Conservation (phyloP, 2,888 invertebrate species). For the Dusona sp. region DNA sequence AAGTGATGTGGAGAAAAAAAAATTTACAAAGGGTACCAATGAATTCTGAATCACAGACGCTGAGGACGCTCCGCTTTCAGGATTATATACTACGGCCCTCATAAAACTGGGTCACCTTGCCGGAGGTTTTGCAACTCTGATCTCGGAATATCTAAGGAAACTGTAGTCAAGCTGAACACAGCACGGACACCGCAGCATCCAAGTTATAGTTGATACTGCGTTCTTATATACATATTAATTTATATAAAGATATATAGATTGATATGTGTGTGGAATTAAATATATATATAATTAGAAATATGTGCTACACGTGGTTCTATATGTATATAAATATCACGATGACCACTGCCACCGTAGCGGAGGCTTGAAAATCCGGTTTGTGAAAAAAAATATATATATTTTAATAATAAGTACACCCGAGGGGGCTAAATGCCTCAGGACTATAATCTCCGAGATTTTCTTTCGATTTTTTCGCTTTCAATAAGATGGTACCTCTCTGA, state of each 20-base stretch:
- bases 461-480: not conserved
- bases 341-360: slow-evolving; percentile 28
- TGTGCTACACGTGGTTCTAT: not conserved
- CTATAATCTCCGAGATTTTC: slow-evolving; percentile 44
- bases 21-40: slow-evolving; percentile 1
- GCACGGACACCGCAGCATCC: slow-evolving; percentile 45
- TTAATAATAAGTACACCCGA: slow-evolving; percentile 42
- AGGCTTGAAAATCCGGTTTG: slow-evolving; percentile 80
- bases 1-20: not conserved
- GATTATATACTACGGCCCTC: slow-evolving; percentile 46
- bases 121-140: slow-evolving; percentile 77
- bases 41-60: slow-evolving; percentile 28
- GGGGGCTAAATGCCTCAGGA: slow-evolving; percentile 49
- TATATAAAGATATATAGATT: not conserved
- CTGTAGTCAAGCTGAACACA: slow-evolving; percentile 34
- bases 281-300: not conserved
- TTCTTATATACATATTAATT: not conserved
- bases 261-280: not conserved
- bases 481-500: not conserved
- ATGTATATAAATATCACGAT: slow-evolving; percentile 33
- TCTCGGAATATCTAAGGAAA: slow-evolving; percentile 70
- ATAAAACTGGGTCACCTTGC: slow-evolving; percentile 81
- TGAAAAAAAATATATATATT: slow-evolving; percentile 70
- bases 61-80: slow-evolving; percentile 42
- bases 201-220: slow-evolving; percentile 27